phyloP scores from a whole-genome alignment of 2,797 vertebrate species.

The Channallabes apus region DNA sequence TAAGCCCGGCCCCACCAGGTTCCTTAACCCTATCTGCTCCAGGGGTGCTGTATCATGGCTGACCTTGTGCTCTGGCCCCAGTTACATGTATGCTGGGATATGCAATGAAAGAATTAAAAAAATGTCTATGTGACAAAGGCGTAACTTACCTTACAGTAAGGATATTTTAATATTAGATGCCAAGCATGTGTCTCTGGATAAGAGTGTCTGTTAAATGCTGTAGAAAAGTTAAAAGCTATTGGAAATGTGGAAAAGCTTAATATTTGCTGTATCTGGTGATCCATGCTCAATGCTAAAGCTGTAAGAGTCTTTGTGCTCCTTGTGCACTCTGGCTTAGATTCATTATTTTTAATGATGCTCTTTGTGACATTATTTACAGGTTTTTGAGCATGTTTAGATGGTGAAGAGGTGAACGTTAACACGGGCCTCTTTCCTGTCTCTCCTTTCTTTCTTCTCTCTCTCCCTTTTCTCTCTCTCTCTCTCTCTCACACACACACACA shows the following conservation, averaged over 20 bases:
- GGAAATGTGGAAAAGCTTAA: not conserved
- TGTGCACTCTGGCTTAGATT: not conserved
- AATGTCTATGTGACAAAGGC: too few relatives aligned
- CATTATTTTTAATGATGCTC: not conserved
- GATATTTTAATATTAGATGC: not conserved
- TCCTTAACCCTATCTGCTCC: too few relatives aligned
- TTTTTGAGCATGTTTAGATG: slow-evolving; percentile 30
- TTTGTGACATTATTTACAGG: slow-evolving; percentile 18
- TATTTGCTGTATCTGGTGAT: not conserved
- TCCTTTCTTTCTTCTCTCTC: not conserved
- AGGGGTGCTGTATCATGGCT: too few relatives aligned
- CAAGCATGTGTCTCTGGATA: not conserved
- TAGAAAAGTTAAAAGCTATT: too few relatives aligned
- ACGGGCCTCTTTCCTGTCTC: not conserved
- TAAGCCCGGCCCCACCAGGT: too few relatives aligned
- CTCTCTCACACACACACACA: not conserved
- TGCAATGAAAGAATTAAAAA: too few relatives aligned
- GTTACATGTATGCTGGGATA: too few relatives aligned
- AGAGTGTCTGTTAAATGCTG: not conserved
- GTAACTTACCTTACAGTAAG: too few relatives aligned
- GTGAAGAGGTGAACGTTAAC: slow-evolving; percentile 26
- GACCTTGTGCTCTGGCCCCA: too few relatives aligned
- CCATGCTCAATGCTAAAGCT: not conserved
- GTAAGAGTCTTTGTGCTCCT: not conserved
- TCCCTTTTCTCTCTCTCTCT: not conserved